phyloP scores from a whole-genome alignment of 2,888 invertebrate genomes.

The Cataglyphis altisquamis region DNA sequence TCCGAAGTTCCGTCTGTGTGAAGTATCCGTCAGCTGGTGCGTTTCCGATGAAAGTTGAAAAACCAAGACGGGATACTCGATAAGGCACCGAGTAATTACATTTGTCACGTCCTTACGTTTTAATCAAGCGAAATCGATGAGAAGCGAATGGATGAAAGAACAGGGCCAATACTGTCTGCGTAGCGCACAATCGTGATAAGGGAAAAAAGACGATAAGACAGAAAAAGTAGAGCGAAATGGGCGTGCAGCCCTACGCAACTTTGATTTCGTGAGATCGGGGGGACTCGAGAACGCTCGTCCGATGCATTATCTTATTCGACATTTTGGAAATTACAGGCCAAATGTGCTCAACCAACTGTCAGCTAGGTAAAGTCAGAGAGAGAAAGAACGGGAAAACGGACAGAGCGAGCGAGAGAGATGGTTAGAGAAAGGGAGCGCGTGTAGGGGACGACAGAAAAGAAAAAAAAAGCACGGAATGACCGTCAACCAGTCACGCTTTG shows the following conservation, averaged over 20 bases:
- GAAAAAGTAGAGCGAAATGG: constrained; percentile 55
- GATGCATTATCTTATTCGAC: constrained; percentile 75
- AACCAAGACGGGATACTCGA: constrained; percentile 35
- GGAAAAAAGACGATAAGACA: constrained; percentile 65
- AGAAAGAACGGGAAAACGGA: neutral
- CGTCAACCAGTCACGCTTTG: constrained; percentile 58
- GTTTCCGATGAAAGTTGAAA: constrained; percentile 34
- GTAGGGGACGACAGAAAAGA: constrained; percentile 51
- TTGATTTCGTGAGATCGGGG: constrained; percentile 62
- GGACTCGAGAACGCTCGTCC: constrained; percentile 32
- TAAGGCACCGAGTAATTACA: constrained; percentile 59
- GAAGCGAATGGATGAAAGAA: constrained; percentile 64
- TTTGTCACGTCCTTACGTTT: constrained; percentile 59
- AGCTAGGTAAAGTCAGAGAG: constrained; percentile 29
- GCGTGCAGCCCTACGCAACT: constrained; percentile 55
- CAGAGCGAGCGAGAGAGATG: constrained; percentile 14
- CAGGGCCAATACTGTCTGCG: constrained; percentile 25
- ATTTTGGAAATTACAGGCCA: constrained; percentile 82
- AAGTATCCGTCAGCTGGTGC: constrained; percentile 40
- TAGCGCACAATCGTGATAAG: constrained; percentile 65
- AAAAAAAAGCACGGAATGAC: constrained; percentile 61
- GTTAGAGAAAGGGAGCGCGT: constrained; percentile 15
- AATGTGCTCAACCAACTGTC: constrained; percentile 82
- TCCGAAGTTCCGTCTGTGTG: constrained; percentile 14
- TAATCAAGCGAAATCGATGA: constrained; percentile 60